Conservation (phyloP, 2,113 vertebrate genomes). For the Saguinus imperator region DNA sequence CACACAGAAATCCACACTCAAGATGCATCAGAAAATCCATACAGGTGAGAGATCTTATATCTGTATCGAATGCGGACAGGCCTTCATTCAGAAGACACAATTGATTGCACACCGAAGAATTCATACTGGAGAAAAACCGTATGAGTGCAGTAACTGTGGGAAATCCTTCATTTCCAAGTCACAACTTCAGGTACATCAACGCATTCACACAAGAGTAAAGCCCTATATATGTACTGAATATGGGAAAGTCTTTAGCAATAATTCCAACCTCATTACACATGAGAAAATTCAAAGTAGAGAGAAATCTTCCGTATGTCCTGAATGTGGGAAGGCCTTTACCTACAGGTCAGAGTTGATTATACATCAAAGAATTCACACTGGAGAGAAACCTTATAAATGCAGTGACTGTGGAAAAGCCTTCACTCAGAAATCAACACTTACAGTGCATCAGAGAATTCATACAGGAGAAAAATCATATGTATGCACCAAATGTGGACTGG, state of each 20-base stretch:
- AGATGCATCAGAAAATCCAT: conserved; percentile 76
- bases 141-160: conserved; percentile 66
- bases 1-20: conserved; percentile 70
- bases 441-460: conserved; percentile 75
- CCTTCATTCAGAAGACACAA: conserved; percentile 76
- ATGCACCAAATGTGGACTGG: conserved; percentile 75
- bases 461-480: conserved; percentile 78
- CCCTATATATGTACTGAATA: conserved; percentile 19
- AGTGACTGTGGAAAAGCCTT: conserved; percentile 78
- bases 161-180: conserved; percentile 65
- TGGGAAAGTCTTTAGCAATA: conserved; percentile 62
- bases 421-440: conserved; percentile 78
- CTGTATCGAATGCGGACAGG: conserved; percentile 77
- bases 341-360: conserved; percentile 80
- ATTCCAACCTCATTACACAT: conserved; percentile 53
- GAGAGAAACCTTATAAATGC: conserved; percentile 82
- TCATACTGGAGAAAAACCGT: conserved; percentile 78
- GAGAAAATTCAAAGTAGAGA: conserved; percentile 75
- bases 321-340: conserved; percentile 83
- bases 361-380: conserved; percentile 79
- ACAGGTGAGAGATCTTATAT: conserved; percentile 74
- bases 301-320: conserved; percentile 79
- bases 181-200: conserved; percentile 60
- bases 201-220: conserved; percentile 69
- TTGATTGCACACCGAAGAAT: conserved; percentile 72